Conservation (phyloP, 2,888 invertebrate species). For the Watsonalla cultraria region DNA sequence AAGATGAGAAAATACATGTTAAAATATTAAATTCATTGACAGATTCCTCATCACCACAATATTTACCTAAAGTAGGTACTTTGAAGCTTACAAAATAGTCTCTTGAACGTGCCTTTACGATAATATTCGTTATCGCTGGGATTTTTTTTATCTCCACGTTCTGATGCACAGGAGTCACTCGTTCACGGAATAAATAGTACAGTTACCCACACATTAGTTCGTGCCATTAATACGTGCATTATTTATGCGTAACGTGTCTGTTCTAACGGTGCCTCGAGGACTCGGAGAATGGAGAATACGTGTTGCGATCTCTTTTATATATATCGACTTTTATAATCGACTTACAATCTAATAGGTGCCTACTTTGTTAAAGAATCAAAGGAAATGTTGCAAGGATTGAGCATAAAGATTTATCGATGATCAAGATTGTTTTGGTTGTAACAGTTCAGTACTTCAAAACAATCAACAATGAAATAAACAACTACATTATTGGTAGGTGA, state of each 20-base stretch:
- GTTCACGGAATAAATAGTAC: slow-evolving; percentile 53
- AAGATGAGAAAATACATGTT: too few relatives aligned
- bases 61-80: too few relatives aligned
- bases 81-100: too few relatives aligned
- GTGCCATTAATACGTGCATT: slow-evolving; percentile 68
- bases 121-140: slow-evolving; percentile 30
- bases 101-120: not conserved
- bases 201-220: slow-evolving; percentile 65
- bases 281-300: slow-evolving; percentile 50
- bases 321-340: slow-evolving; percentile 15
- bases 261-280: slow-evolving; percentile 66
- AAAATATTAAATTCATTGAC: too few relatives aligned
- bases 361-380: slow-evolving; percentile 21
- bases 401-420: slow-evolving; percentile 21
- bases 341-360: not conserved
- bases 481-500: slow-evolving; percentile 13
- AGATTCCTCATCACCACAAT: too few relatives aligned
- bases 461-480: slow-evolving; percentile 24
- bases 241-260: slow-evolving; percentile 72
- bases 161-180: slow-evolving; percentile 44
- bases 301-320: slow-evolving; percentile 31
- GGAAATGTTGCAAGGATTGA: slow-evolving; percentile 28
- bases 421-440: slow-evolving; percentile 21
- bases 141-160: slow-evolving; percentile 42
- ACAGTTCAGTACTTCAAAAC: slow-evolving; percentile 17